Evolutionary conservation across 2,113 vertebrate species (phyloP).

Genomic region (Neogobius melanostomus): DNA sequence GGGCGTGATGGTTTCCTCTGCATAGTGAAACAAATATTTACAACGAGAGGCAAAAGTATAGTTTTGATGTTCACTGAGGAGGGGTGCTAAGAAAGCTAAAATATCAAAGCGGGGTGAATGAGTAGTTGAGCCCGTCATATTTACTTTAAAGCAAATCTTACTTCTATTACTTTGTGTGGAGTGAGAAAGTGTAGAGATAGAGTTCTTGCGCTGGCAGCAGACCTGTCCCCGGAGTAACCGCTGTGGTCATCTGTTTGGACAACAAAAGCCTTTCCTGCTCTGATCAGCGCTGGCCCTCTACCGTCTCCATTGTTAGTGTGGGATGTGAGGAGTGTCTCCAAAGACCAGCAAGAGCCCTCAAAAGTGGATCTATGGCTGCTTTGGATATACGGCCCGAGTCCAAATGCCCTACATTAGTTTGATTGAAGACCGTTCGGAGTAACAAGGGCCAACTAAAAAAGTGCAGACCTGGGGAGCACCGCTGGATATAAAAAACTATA

Average conservation of each 20-base stretch:
- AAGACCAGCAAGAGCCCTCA: background rate
- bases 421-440: constrained; percentile 23
- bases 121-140: too few relatives aligned
- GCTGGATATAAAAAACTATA: background rate
- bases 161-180: too few relatives aligned
- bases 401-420: constrained; percentile 24
- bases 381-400: constrained; percentile 11
- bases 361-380: background rate
- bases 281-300: background rate
- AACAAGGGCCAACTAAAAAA: background rate
- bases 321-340: background rate
- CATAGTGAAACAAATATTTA: too few relatives aligned
- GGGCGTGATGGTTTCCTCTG: too few relatives aligned
- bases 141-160: too few relatives aligned
- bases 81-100: too few relatives aligned
- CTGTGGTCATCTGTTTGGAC: constrained; percentile 46
- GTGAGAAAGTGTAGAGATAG: too few relatives aligned
- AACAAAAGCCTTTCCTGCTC: constrained; percentile 5
- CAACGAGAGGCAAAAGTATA: too few relatives aligned
- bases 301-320: background rate
- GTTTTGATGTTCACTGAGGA: too few relatives aligned
- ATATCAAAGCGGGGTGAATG: too few relatives aligned
- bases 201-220: background rate
- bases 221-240: constrained; percentile 34
- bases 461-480: constrained; percentile 1